A percentile compares a stretch with the other conserved stretches of the same genome.
phyloP scores from a whole-genome alignment of 1,140 invertebrate genomes.

The Oedothorax gibbosus region DNA sequence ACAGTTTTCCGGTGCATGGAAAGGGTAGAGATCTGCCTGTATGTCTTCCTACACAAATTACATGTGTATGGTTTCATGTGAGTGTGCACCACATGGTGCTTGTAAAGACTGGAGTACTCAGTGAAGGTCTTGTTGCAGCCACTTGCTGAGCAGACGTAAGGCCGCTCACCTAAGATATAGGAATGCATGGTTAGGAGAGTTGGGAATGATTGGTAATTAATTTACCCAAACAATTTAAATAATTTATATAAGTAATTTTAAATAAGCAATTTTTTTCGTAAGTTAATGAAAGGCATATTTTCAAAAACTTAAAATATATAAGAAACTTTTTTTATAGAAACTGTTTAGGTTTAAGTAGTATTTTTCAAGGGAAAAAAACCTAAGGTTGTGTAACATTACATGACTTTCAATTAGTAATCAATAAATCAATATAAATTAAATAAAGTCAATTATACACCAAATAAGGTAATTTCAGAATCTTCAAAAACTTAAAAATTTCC shows the following conservation, averaged over 20 bases:
- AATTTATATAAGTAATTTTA: neutral
- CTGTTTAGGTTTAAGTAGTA: no score
- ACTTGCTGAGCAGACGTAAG: constrained; percentile 71
- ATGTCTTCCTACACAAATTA: constrained; percentile 73
- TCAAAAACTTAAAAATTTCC: no score
- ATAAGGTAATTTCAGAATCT: no score
- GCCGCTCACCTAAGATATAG: constrained; percentile 68
- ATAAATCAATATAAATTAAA: no score
- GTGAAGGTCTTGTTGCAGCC: constrained; percentile 79
- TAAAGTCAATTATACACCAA: no score
- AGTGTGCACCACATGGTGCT: constrained; percentile 79
- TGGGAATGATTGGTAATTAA: no score
- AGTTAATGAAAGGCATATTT: neutral
- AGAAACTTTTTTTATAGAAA: neutral
- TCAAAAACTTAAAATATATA: neutral
- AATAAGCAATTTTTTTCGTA: neutral
- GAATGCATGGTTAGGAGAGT: neutral
- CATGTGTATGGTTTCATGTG: constrained; percentile 76
- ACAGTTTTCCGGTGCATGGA: constrained; percentile 74
- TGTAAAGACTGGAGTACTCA: constrained; percentile 81
- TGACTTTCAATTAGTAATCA: no score
- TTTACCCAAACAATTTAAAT: neutral
- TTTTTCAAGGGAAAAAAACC: no score
- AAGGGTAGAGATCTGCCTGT: constrained; percentile 75
- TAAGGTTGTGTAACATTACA: no score